Conservation (phyloP, 2,113 vertebrate species). For the Hypomesus transpacificus region DNA sequence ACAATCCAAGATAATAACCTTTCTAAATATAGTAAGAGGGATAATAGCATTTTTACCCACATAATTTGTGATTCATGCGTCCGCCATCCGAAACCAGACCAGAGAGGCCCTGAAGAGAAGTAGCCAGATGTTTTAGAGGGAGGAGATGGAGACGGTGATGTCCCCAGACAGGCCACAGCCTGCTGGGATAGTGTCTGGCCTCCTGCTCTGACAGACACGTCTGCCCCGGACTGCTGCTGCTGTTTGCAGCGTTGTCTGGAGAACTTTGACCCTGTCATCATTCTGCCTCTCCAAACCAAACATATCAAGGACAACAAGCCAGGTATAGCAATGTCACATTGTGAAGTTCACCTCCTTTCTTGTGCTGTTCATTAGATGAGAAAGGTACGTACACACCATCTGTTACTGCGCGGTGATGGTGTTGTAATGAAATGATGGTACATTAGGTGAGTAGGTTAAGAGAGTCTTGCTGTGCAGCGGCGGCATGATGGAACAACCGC, state of each 20-base stretch:
- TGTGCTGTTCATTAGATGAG: background rate
- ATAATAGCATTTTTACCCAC: too few relatives aligned
- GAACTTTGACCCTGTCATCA: too few relatives aligned
- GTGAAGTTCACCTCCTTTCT: too few relatives aligned
- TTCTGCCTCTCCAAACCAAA: too few relatives aligned
- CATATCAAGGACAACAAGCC: too few relatives aligned
- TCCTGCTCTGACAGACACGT: background rate
- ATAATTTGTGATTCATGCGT: background rate
- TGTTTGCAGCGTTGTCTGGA: too few relatives aligned
- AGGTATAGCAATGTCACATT: too few relatives aligned
- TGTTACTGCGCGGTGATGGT: too few relatives aligned
- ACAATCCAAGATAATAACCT: background rate
- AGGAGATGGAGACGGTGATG: background rate
- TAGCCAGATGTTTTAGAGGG: background rate
- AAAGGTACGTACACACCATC: background rate
- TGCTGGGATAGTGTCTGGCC: background rate
- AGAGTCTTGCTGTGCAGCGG: background rate
- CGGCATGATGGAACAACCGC: background rate
- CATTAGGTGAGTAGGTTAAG: too few relatives aligned
- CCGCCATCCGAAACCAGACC: background rate
- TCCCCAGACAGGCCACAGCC: conserved; percentile 1
- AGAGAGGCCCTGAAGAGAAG: background rate
- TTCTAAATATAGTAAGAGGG: too few relatives aligned
- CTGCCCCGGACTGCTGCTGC: background rate
- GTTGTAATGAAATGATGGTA: too few relatives aligned